Evolutionary conservation across 2,888 invertebrate species (phyloP), one percentile per base, ranked within the genome.

Genomic region (Pseudeuparius sepicola): DNA sequence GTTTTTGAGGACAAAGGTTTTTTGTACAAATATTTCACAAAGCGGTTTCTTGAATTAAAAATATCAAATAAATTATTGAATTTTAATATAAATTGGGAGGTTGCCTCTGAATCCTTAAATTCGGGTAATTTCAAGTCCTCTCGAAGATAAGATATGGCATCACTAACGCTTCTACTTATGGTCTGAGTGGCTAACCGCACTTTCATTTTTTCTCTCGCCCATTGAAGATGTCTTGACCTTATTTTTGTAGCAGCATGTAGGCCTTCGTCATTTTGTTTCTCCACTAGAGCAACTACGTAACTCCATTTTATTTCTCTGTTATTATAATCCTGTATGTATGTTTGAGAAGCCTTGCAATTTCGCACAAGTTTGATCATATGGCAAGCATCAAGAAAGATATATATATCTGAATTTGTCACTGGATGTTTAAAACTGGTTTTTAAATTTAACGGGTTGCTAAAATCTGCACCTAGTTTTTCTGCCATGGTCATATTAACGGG

Each of bases 381-480:
- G 23, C 42, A 43, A 9, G 45, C 37, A 41, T 50, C 48, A 4
- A 39, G 36, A 16, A 44, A 28, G n/a, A 46, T 29, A 36, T 39
- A 50, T 24, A 44, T 27, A 16, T 37, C 28, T 13, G 44, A 29
- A 24, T 41, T 37, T 18, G 38, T 44, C 10, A 36, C 31, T n/a
- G 46, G 47, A 40, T 49, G 41, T 27, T 13, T n/a, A 37, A 51
- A 49, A 24, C 13, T 46, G 9, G 46, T 40, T 34, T 38, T 34
- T 17, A 42, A 32, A 20, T 23, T 24, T 1, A 10, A 4, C 9
- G 32, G 16, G 30, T 45, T 23, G 4, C 10, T 24, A 24, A 46
- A 37, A 37, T 34, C 7, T 15, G 43, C 39, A 4, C 43, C 45
- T 29, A 47, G 31, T n/a, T 31, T 9, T 14, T 31, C n/a, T 12